These are phyloP conservation scores for Trypoxylus dichotomus DNA, from an alignment of 1,140 invertebrate genomes.

Conservation along the genomic window DNA sequence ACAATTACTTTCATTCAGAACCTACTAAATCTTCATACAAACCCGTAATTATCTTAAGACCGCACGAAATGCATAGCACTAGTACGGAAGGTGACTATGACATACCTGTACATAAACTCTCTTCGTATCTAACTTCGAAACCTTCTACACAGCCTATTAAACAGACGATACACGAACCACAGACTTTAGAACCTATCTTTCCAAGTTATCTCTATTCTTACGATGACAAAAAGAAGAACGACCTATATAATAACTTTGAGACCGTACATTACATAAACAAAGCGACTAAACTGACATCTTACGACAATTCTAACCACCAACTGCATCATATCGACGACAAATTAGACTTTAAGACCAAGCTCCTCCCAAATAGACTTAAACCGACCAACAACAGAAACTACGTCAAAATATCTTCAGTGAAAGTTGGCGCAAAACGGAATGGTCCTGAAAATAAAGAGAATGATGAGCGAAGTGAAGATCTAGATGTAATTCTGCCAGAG, in stretches of 20 bases:
- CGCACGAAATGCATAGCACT: not conserved
- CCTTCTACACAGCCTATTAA: not conserved
- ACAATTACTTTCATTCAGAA: not conserved
- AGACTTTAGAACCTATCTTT: conserved; percentile 38
- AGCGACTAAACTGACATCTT: not conserved
- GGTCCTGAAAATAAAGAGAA: conserved; percentile 42
- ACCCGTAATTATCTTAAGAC: conserved; percentile 1
- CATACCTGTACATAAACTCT: not conserved
- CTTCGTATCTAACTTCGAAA: not conserved
- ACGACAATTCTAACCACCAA: not conserved
- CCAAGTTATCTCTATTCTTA: conserved; percentile 36
- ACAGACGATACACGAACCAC: conserved; percentile 29
- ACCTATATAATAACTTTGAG: not conserved
- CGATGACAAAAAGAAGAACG: conserved; percentile 22
- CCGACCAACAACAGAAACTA: conserved; percentile 38
- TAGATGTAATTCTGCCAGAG: conserved; percentile 53
- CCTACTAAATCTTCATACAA: not conserved
- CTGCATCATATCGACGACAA: conserved; percentile 52
- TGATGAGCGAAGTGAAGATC: conserved; percentile 36
- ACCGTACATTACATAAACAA: not conserved
- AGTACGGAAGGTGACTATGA: not conserved
- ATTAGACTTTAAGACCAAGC: conserved; percentile 57
- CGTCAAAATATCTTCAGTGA: conserved; percentile 47
- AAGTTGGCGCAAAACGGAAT: conserved; percentile 50
- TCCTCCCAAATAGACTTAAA: conserved; percentile 29